These are phyloP conservation scores for Miltochrista miniata DNA, from an alignment of 2,888 invertebrate species.

Conservation along the genomic window DNA sequence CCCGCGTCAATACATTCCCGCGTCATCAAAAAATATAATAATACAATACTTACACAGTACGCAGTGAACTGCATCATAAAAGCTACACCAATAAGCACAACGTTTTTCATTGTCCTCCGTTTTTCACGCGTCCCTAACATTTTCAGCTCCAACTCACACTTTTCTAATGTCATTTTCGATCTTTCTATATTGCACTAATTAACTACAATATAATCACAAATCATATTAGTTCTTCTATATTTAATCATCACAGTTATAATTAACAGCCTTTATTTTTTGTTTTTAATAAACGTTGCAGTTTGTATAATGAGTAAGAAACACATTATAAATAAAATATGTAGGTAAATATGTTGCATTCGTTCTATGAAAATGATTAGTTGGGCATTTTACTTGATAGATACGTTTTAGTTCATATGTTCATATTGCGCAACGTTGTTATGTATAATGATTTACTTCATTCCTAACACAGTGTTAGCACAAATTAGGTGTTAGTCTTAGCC, in stretches of 20 bases:
- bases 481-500: not conserved
- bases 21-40: not conserved
- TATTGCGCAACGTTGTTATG: not conserved
- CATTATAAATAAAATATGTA: too few species aligned
- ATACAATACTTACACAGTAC: conserved; percentile 55
- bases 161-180: not conserved
- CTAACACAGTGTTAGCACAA: too few species aligned
- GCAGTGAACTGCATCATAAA: conserved; percentile 88
- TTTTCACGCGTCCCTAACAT: conserved; percentile 51
- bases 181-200: not conserved
- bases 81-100: conserved; percentile 82
- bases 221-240: not conserved
- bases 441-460: not conserved
- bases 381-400: too few species aligned
- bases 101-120: conserved; percentile 75
- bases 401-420: too few species aligned
- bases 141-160: conserved; percentile 6
- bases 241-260: not conserved
- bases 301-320: too few species aligned
- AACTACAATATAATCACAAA: not conserved
- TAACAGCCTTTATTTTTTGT: not conserved
- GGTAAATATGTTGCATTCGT: too few species aligned
- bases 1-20: too few species aligned
- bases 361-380: not conserved
- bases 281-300: too few species aligned